These are phyloP conservation scores for Scaptodrosophila lebanonensis DNA, from an alignment of 1,140 invertebrate genomes.

Conservation along the genomic window DNA sequence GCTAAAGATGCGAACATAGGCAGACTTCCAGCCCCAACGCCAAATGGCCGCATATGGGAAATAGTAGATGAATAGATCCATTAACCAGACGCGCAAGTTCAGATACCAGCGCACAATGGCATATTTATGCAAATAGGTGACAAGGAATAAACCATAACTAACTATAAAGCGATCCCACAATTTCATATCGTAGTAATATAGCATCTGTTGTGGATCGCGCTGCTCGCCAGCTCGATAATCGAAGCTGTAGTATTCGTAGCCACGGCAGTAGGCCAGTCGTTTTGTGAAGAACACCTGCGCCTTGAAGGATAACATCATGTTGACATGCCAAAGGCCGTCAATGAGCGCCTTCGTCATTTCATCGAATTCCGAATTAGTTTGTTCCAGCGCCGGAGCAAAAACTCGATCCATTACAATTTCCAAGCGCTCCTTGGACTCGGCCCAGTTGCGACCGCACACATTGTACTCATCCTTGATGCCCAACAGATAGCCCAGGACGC, in stretches of 20 bases:
- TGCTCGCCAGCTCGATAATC: slow-evolving; percentile 39
- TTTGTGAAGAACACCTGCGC: slow-evolving; percentile 68
- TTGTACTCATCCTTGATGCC: slow-evolving; percentile 85
- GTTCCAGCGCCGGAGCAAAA: slow-evolving; percentile 52
- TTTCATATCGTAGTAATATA: slow-evolving; percentile 55
- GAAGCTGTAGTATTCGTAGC: slow-evolving; percentile 69
- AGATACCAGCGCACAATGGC: slow-evolving; percentile 64
- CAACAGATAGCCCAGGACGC: slow-evolving; percentile 86
- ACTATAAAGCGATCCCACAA: slow-evolving; percentile 66
- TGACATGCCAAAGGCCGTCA: slow-evolving; percentile 66
- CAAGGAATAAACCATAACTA: slow-evolving; percentile 57
- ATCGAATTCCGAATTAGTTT: slow-evolving; percentile 53
- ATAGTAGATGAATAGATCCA: slow-evolving; percentile 56
- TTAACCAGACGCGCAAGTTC: slow-evolving; percentile 62
- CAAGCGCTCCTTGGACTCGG: slow-evolving; percentile 49
- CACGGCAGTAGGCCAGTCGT: slow-evolving; percentile 59
- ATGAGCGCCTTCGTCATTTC: slow-evolving; percentile 59
- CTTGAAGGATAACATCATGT: slow-evolving; percentile 52
- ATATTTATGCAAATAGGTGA: slow-evolving; percentile 64
- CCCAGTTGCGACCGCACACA: slow-evolving; percentile 62
- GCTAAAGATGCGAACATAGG: slow-evolving; percentile 67
- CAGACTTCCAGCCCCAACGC: slow-evolving; percentile 57
- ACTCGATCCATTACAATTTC: slow-evolving; percentile 62
- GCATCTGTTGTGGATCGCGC: slow-evolving; percentile 42
- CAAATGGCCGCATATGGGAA: slow-evolving; percentile 73